Evolutionary conservation across 2,888 invertebrate species (phyloP).

Genomic region (Pherbina coryleti): DNA sequence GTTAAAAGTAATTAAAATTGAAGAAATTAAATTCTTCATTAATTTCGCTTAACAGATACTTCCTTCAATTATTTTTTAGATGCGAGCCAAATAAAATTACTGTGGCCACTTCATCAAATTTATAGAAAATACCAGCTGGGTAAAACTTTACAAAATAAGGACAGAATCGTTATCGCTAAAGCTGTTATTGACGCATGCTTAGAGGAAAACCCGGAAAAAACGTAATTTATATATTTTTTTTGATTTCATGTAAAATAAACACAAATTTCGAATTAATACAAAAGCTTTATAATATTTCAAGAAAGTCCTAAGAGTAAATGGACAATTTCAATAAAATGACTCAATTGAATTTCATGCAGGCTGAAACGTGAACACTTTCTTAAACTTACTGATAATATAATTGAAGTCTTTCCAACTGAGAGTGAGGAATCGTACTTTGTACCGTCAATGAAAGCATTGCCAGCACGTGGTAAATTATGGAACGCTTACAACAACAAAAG

Average conservation of each 20-base stretch:
- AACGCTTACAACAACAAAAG: conserved; percentile 38
- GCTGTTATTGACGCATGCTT: conserved; percentile 38
- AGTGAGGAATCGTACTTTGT: conserved; percentile 27
- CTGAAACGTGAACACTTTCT: conserved; percentile 36
- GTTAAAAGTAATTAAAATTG: no score
- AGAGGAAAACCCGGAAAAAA: conserved; percentile 34
- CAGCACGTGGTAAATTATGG: conserved; percentile 40
- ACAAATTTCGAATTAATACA: neutral
- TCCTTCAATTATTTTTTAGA: no score
- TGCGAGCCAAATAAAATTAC: no score
- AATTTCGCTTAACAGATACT: no score
- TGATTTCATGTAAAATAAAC: neutral
- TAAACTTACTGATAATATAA: conserved; percentile 26
- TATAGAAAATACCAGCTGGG: neutral
- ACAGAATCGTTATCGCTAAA: conserved; percentile 32
- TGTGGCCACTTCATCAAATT: neutral
- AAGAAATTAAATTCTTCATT: no score
- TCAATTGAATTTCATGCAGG: conserved; percentile 9
- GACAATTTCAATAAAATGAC: neutral
- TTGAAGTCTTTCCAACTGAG: conserved; percentile 37
- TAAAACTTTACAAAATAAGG: conserved; percentile 38
- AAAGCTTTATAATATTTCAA: neutral
- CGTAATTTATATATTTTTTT: conserved; percentile 25
- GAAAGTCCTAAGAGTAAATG: neutral
- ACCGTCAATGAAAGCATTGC: conserved; percentile 7